Evolutionary conservation across 2,888 invertebrate genomes (phyloP), one percentile per base, ranked within the genome.

Genomic region (Allacma fusca): DNA sequence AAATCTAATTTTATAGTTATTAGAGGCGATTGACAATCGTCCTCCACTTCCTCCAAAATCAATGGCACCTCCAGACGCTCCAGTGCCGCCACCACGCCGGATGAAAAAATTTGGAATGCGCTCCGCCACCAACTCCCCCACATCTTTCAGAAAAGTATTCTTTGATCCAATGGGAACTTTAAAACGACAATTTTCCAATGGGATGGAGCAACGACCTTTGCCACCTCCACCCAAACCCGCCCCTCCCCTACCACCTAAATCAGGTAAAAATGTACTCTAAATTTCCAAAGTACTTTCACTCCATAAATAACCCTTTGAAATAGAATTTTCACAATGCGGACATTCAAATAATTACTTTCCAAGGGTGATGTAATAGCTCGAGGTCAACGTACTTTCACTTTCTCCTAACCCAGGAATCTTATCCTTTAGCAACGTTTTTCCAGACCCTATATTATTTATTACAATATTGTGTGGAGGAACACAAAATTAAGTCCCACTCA

Each of bases 71-170:
- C 44, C 34, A 19, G 75, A 62, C 50, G 70, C 59, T 84, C 91
- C 87, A 1, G 89, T 92, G 57, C 92, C 93, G 59, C 93, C 93
- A 0, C 90, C 90, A 0, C 85, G 90, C 81, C 86, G 88, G 84
- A 89, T 89, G 81, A 89, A 89, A 82, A 86, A 88, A 26, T 81
- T 83, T 59, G 82, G 82, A 26, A 79, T 83, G 76, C 73, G 82
- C 23, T 83, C 82, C 1, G 79, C 80, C 9, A 79, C 80, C 2
- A 79, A 75, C 13, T 82, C 82, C 9, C 84, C 83, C 9, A 83
- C 82, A 19, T 44, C 77, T 1, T 78, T 79, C 19, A 23, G 79
- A 64, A 81, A 80, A 76, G 76, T 77, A 9, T 70, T 78, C 21
- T 83, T 83, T 79, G 88, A 89, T 80, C 89, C 88, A 82, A 87